Conservation (phyloP, 30 jellyfish, hydroid and myxozoan genomes). For the Catostylus mosaicus region DNA sequence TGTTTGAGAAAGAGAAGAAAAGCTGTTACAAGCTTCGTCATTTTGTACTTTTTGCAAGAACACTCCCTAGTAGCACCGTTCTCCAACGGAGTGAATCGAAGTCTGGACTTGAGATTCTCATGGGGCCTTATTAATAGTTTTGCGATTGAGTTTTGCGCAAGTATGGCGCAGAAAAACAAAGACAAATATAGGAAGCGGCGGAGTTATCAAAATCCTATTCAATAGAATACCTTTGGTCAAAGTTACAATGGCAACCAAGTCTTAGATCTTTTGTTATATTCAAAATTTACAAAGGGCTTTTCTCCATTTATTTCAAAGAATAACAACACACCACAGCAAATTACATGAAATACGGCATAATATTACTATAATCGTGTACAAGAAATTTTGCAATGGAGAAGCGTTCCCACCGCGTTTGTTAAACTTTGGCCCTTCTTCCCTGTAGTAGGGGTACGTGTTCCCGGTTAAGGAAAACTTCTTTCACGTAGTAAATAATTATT, state of each 20-base stretch:
- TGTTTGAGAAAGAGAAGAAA: neutral
- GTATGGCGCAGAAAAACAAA: neutral
- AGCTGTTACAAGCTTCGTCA: neutral
- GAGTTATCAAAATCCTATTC: neutral
- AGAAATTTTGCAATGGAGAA: no score
- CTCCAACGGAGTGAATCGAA: neutral
- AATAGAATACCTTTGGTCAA: neutral
- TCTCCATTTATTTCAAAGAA: no score
- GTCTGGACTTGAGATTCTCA: neutral
- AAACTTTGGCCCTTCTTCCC: no score
- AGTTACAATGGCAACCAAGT: neutral
- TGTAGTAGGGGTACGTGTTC: no score
- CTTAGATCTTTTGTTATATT: no score
- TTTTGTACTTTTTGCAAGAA: neutral
- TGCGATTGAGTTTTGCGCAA: neutral
- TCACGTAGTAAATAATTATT: no score
- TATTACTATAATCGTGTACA: no score
- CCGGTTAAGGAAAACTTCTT: no score
- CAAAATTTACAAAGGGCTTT: no score
- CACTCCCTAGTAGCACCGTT: neutral
- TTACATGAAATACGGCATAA: no score
- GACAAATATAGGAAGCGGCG: neutral
- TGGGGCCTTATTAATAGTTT: neutral
- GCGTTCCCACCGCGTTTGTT: no score
- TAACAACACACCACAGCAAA: no score